Evolutionary conservation across 2,888 invertebrate genomes (phyloP).

Genomic region (Acronicta alni): DNA sequence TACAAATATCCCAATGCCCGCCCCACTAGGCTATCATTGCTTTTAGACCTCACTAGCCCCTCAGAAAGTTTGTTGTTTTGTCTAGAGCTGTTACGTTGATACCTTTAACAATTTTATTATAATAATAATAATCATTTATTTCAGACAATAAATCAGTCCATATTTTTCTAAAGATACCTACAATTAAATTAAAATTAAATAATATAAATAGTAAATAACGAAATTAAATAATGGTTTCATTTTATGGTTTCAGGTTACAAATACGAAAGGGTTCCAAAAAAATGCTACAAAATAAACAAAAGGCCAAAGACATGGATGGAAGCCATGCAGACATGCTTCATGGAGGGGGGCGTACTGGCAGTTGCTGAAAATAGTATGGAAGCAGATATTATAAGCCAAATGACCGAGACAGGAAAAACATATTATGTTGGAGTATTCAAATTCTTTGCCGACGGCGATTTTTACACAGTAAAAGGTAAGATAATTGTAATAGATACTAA

Average conservation of each 20-base stretch:
- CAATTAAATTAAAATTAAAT: too few species aligned
- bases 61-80: too few species aligned
- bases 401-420: fast-evolving
- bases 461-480: constrained; percentile 62
- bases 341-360: constrained; percentile 57
- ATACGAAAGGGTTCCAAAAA: constrained; percentile 35
- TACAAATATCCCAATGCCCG: too few species aligned
- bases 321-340: constrained; percentile 60
- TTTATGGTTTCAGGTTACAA: constrained; percentile 52
- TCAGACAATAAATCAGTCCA: too few species aligned
- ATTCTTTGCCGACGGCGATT: constrained; percentile 39
- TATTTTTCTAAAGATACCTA: too few species aligned
- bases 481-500: neutral
- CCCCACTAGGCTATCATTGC: too few species aligned
- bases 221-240: too few species aligned
- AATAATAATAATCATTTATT: too few species aligned
- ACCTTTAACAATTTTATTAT: too few species aligned
- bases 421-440: constrained; percentile 57
- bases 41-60: too few species aligned
- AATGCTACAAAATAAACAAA: constrained; percentile 61
- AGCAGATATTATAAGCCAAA: constrained; percentile 4
- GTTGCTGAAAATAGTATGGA: constrained; percentile 39
- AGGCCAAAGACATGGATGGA: constrained; percentile 52
- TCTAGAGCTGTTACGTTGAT: too few species aligned
- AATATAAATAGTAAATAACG: too few species aligned